Base-by-base conservation (phyloP, 2,113 vertebrate species). In the Ellobius talpinus region DNA sequence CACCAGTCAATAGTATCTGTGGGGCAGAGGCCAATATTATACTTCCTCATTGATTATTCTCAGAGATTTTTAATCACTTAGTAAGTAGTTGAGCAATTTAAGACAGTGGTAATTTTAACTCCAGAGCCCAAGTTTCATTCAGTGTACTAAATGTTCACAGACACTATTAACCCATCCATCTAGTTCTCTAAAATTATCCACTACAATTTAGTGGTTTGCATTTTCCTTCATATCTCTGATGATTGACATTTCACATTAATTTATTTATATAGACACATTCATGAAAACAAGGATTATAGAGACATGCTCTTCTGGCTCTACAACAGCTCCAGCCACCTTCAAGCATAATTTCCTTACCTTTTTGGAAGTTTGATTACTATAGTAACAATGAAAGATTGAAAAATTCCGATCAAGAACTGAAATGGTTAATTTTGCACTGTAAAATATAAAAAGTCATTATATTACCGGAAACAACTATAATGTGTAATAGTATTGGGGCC, bases 361-460 rank as follows among this genome's bases (percentile, higher is more conserved):
- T 14, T 63, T 16, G 23, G 26, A 91, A 70, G 16, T 33, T 3
- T 91, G 55, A 26, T 33, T 87, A 47, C 36, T 55, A 84, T 16
- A 68, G 10, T 23, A 86, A 93, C 39, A 87, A 84, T 84, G 82
- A 95, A 90, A 70, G 87, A 11, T 47, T 78, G 61, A 72, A 52
- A 88, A 78, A 29, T 93, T 87, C 55, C 39, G 94, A 36, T 26
- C 72, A 19, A 66, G 42, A 61, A 61, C 6, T 39, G 14, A 73
- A 12, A 8, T 70, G 82, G 89, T 74, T 89, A 94, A 61, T 93
- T 87, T 94, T 74, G 68, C 65, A 91, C n/a, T 33, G 87, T 82
- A 96, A 93, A 96, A 89, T 91, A 94, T 96, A 76, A 88, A 24
- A 33, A 65, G 8, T 79, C 94, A 89, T 95, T 90, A 92, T 76